These are phyloP conservation scores for Stegostoma tigrinum DNA, from an alignment of 2,113 vertebrate genomes.

Conservation along the genomic window DNA sequence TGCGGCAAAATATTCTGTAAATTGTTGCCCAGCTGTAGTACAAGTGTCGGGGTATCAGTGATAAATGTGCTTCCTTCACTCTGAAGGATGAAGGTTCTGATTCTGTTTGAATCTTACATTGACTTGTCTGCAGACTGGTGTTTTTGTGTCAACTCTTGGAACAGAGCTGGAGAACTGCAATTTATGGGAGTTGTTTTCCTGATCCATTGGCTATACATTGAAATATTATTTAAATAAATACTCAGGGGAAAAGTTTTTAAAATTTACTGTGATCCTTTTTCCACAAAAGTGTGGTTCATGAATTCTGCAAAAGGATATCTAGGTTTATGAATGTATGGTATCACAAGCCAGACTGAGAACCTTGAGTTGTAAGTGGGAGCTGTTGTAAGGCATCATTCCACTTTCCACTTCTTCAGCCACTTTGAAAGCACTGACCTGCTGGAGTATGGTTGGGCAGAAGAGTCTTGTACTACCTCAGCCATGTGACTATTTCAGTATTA, in stretches of 20 bases:
- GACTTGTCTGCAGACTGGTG: not conserved
- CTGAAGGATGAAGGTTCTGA: not conserved
- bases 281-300: not conserved
- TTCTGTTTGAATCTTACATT: not conserved
- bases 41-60: not conserved
- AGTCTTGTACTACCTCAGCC: not conserved
- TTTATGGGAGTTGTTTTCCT: not conserved
- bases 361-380: not conserved
- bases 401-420: not conserved
- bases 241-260: too few relatives aligned
- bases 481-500: not conserved
- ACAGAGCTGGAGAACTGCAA: not conserved
- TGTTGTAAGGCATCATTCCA: not conserved
- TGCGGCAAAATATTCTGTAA: not conserved
- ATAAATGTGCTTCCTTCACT: not conserved
- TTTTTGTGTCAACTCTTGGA: not conserved
- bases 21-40: not conserved
- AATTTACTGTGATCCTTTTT: not conserved
- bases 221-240: not conserved
- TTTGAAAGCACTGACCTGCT: not conserved
- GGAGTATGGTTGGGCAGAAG: not conserved
- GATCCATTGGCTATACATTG: not conserved
- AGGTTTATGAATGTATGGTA: not conserved
- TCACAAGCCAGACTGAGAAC: not conserved
- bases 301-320: not conserved